Evolutionary conservation across 2,797 vertebrate species (phyloP).

Genomic region (Muraenolepis orangiensis): DNA sequence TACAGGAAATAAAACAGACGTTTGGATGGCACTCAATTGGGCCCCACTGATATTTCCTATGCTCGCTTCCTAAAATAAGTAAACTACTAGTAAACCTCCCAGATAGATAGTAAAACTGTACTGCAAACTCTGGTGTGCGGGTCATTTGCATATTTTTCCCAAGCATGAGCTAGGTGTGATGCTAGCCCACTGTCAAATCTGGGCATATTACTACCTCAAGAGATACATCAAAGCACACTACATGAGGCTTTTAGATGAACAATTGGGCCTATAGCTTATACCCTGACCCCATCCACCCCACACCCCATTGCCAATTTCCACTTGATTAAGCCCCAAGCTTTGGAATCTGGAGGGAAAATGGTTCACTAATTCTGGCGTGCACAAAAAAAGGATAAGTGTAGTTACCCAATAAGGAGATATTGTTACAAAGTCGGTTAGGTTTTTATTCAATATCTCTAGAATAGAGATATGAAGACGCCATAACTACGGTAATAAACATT

Average conservation of each 20-base stretch:
- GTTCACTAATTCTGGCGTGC: conserved; percentile 66
- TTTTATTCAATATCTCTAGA: not conserved
- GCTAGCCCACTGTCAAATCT: conserved; percentile 67
- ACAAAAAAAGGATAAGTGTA: conserved; percentile 17
- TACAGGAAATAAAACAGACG: not conserved
- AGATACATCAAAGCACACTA: conserved; percentile 74
- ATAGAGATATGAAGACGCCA: too few relatives aligned
- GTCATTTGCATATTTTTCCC: not conserved
- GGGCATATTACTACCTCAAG: conserved; percentile 44
- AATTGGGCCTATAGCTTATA: conserved; percentile 73
- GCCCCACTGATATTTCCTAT: not conserved
- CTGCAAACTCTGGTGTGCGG: not conserved
- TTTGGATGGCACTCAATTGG: not conserved
- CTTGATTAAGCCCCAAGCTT: conserved; percentile 79
- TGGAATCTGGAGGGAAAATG: conserved; percentile 74
- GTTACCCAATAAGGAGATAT: not conserved
- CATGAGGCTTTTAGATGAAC: conserved; percentile 75
- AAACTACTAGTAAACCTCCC: not conserved
- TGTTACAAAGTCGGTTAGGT: too few relatives aligned
- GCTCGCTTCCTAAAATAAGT: not conserved
- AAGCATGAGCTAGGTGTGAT: conserved; percentile 9
- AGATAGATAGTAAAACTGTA: not conserved
- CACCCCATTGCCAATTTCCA: conserved; percentile 73
- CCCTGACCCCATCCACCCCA: conserved; percentile 58
- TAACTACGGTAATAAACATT: too few relatives aligned